These are phyloP conservation scores for Craterocephalus amniculus DNA, from an alignment of 2,797 vertebrate species.

Conservation along the genomic window DNA sequence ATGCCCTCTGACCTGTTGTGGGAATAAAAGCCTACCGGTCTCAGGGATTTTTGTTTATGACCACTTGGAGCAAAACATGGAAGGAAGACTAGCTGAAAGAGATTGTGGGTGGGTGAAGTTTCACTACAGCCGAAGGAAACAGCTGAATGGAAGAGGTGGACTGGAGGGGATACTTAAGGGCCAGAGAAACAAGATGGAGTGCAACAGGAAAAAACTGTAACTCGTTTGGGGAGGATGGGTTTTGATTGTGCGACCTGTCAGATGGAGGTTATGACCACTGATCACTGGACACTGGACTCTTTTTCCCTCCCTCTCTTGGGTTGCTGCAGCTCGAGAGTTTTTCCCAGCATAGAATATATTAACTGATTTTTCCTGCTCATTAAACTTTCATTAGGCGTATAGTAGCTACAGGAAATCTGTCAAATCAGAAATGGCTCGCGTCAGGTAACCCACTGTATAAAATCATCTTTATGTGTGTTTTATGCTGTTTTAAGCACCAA, in stretches of 20 bases:
- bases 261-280: conserved; percentile 37
- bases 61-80: conserved; percentile 31
- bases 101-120: conserved; percentile 10
- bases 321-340: conserved; percentile 18
- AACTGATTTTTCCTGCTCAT: conserved; percentile 55
- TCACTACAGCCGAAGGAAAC: conserved; percentile 33
- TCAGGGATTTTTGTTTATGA: conserved; percentile 63
- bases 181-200: conserved; percentile 29
- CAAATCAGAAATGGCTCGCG: conserved; percentile 31
- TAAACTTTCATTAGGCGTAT: conserved; percentile 59
- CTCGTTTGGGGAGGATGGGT: conserved; percentile 26
- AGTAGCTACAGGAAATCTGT: conserved; percentile 51
- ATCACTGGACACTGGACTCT: conserved; percentile 25
- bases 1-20: conserved; percentile 40
- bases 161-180: conserved; percentile 40
- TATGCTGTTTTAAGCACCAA: not conserved
- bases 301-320: conserved; percentile 14
- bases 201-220: conserved; percentile 25
- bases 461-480: conserved; percentile 21
- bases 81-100: conserved; percentile 5
- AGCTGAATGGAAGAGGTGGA: conserved; percentile 32
- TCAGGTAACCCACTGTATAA: conserved; percentile 17
- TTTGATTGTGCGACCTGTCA: conserved; percentile 35
- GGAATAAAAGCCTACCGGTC: conserved; percentile 55
- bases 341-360: conserved; percentile 44